These are phyloP conservation scores for Melanotaenia trifasciata DNA, from an alignment of 2,797 vertebrate species.

Conservation along the genomic window DNA sequence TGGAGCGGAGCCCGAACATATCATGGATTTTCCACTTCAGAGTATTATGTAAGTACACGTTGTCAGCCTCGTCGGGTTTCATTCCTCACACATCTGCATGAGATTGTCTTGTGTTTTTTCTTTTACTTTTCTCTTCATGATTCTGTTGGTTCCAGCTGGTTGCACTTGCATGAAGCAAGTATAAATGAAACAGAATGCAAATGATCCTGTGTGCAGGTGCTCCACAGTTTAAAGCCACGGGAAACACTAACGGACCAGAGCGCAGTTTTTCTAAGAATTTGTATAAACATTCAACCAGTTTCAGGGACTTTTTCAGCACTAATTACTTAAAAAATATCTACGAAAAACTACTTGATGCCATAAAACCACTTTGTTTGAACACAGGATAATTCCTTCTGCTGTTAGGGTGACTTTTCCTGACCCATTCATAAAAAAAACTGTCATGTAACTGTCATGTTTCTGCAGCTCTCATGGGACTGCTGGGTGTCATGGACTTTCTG, in stretches of 20 bases:
- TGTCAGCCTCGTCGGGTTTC: background rate
- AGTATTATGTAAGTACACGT: slow-evolving; percentile 90
- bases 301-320: background rate
- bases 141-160: background rate
- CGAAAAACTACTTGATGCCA: too few relatives aligned
- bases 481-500: slow-evolving; percentile 90
- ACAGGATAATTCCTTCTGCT: too few relatives aligned
- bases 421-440: background rate
- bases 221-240: background rate
- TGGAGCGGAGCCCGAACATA: slow-evolving; percentile 98
- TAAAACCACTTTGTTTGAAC: too few relatives aligned
- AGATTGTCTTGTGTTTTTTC: background rate
- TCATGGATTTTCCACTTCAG: slow-evolving; percentile 97
- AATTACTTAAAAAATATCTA: background rate
- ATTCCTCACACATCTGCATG: background rate
- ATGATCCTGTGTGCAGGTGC: slow-evolving; percentile 49
- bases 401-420: too few relatives aligned
- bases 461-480: slow-evolving; percentile 91
- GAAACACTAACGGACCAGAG: background rate
- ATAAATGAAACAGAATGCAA: slow-evolving; percentile 70
- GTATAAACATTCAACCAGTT: background rate
- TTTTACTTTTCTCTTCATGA: slow-evolving; percentile 15
- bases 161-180: slow-evolving; percentile 17
- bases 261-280: background rate
- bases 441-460: background rate